Conservation (phyloP, 2,797 vertebrate genomes). For the Crenuchus spilurus region DNA sequence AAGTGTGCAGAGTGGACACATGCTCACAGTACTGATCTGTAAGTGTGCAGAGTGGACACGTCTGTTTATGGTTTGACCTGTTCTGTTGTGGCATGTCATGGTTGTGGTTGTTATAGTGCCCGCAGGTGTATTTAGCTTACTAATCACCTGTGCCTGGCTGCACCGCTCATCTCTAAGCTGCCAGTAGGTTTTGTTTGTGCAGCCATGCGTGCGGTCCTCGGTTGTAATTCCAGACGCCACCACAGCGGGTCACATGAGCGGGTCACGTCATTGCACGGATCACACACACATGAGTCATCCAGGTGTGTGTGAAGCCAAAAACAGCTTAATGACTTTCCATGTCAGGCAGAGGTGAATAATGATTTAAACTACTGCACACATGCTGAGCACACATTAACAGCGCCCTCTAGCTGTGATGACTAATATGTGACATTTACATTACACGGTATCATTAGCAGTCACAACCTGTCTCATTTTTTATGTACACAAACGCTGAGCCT, state of each 20-base stretch:
- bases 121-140: slow-evolving; percentile 34
- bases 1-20: not conserved
- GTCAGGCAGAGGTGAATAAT: slow-evolving; percentile 1
- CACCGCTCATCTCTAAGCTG: slow-evolving; percentile 43
- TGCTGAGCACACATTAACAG: not conserved
- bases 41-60: too few species aligned
- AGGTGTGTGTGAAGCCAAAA: not conserved
- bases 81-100: slow-evolving; percentile 27
- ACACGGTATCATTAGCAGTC: slow-evolving; percentile 12
- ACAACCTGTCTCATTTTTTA: too few species aligned
- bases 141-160: slow-evolving; percentile 35
- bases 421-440: not conserved
- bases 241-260: slow-evolving; percentile 16
- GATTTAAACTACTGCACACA: not conserved
- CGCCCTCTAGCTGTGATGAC: not conserved
- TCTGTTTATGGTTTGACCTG: slow-evolving; percentile 28
- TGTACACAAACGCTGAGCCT: too few species aligned
- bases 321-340: not conserved
- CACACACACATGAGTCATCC: slow-evolving; percentile 26
- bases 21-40: not conserved
- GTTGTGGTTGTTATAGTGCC: slow-evolving; percentile 28
- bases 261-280: slow-evolving; percentile 11
- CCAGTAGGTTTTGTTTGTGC: slow-evolving; percentile 49
- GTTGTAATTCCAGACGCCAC: slow-evolving; percentile 57
- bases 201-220: slow-evolving; percentile 36